phyloP scores from a whole-genome alignment of 2,888 invertebrate genomes.

The Zygothrica quintamaculata region DNA sequence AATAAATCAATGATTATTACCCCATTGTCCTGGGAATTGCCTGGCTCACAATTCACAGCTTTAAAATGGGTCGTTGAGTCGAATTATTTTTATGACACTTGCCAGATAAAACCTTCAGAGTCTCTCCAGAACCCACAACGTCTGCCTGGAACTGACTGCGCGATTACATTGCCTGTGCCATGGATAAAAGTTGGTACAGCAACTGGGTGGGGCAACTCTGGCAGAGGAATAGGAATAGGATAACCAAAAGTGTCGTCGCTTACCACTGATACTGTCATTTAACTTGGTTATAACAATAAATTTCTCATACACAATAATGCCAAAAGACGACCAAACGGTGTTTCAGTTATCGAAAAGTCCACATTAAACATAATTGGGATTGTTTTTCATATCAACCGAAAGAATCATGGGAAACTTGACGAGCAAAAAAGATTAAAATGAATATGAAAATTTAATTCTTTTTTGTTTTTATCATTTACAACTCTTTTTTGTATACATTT shows the following conservation, averaged over 20 bases:
- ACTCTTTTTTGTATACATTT: too few species aligned
- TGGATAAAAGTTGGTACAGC: too few species aligned
- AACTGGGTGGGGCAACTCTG: too few species aligned
- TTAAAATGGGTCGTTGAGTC: constrained; percentile 63
- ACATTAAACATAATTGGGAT: constrained; percentile 67
- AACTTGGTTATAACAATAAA: constrained; percentile 42
- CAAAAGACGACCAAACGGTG: constrained; percentile 41
- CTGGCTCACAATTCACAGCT: constrained; percentile 50
- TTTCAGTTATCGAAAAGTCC: constrained; percentile 54
- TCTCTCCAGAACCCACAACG: background rate
- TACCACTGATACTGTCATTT: constrained; percentile 14
- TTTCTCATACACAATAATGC: constrained; percentile 58
- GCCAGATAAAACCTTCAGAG: constrained; percentile 49
- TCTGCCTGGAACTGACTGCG: background rate
- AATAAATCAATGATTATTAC: constrained; percentile 82
- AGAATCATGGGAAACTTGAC: too few species aligned
- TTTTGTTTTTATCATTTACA: too few species aligned
- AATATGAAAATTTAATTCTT: too few species aligned
- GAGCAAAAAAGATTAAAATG: too few species aligned
- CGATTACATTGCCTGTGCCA: background rate
- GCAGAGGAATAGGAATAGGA: too few species aligned
- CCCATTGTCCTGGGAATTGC: constrained; percentile 56
- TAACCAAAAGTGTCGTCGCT: constrained; percentile 4
- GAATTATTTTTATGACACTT: constrained; percentile 54
- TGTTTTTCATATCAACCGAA: constrained; percentile 65